Evolutionary conservation across 2,113 vertebrate genomes (phyloP).

Genomic region (Passerina amoena): DNA sequence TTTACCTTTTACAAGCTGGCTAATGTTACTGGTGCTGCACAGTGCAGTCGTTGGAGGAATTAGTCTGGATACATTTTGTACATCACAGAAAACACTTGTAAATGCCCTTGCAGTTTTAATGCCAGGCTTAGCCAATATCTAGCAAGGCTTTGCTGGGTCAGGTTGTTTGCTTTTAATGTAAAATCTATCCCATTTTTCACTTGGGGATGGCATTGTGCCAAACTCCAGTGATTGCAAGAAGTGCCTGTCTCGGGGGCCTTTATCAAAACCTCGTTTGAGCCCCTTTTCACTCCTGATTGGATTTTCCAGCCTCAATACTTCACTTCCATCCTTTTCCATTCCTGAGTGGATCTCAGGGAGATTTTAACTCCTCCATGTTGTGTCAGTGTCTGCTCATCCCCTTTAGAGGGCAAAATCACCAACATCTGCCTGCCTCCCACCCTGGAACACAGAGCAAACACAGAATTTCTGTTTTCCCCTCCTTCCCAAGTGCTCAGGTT

Average conservation of each 20-base stretch:
- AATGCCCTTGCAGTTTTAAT: not conserved
- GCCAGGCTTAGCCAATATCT: not conserved
- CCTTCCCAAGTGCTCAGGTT: not conserved
- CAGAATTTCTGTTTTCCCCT: not conserved
- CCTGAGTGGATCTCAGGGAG: not conserved
- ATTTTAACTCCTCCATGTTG: not conserved
- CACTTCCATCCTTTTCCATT: not conserved
- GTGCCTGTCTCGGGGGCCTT: not conserved
- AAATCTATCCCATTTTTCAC: not conserved
- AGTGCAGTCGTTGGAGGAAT: not conserved
- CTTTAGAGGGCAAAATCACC: not conserved
- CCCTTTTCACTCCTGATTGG: not conserved
- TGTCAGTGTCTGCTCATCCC: not conserved
- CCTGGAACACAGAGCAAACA: not conserved
- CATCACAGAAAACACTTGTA: not conserved
- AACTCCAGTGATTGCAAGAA: not conserved
- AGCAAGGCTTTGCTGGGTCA: not conserved
- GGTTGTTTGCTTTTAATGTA: not conserved
- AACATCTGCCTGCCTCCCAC: not conserved
- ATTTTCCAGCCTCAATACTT: not conserved
- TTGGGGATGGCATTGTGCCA: not conserved
- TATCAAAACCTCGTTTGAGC: not conserved
- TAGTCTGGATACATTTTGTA: not conserved
- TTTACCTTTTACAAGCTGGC: conserved; percentile 32
- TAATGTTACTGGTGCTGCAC: not conserved